Conservation (phyloP, 2,888 invertebrate species). For the Sarcophaga rosellei region DNA sequence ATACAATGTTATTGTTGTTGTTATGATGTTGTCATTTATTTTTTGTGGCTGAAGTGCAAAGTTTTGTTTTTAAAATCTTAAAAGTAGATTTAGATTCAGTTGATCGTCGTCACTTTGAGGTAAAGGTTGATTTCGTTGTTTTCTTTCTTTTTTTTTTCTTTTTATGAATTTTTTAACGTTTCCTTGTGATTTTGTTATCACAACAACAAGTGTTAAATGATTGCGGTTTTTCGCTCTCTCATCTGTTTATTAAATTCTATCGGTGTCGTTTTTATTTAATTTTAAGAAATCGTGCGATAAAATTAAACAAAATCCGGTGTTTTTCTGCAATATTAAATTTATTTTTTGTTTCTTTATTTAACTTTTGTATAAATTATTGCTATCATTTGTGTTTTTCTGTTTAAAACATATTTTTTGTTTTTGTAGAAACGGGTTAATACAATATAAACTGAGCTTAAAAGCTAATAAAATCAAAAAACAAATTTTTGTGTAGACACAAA, state of each 20-base stretch:
- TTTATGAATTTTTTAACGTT: neutral
- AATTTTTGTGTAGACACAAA: conserved; percentile 6
- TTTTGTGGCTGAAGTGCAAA: conserved; percentile 59
- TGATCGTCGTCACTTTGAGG: conserved; percentile 63
- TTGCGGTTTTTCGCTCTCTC: neutral
- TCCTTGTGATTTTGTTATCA: neutral
- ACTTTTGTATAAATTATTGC: neutral
- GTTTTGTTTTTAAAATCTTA: conserved; percentile 67
- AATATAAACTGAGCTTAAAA: conserved; percentile 37
- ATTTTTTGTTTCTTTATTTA: conserved; percentile 11
- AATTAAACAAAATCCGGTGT: conserved; percentile 59
- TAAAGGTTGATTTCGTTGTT: conserved; percentile 54
- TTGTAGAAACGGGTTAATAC: conserved; percentile 35
- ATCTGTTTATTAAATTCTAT: neutral
- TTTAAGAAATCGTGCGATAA: conserved; percentile 49
- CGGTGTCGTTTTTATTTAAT: neutral
- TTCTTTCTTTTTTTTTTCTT: neutral
- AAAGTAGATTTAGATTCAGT: conserved; percentile 57
- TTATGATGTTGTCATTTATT: conserved; percentile 52
- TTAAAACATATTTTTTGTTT: conserved; percentile 16
- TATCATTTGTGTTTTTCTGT: conserved; percentile 6
- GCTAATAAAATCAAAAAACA: conserved; percentile 9
- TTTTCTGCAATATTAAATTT: conserved; percentile 44
- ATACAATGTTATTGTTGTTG: conserved; percentile 6
- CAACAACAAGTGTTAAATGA: conserved; percentile 24